These are phyloP conservation scores for Drosophila nannoptera DNA, from an alignment of 1,140 invertebrate genomes.

Conservation along the genomic window DNA sequence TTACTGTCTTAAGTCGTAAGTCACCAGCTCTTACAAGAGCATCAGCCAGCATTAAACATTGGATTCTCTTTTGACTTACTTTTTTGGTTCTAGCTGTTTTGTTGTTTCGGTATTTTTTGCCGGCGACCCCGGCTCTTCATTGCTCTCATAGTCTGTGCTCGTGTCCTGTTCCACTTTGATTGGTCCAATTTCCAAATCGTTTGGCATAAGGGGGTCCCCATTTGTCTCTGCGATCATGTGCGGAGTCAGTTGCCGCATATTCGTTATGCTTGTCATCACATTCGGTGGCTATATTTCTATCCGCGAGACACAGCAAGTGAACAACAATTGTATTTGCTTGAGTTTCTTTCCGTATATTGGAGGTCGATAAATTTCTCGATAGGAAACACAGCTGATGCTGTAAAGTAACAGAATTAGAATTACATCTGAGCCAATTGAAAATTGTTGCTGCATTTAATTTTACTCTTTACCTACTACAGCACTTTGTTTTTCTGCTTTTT, in stretches of 20 bases:
- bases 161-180: constrained; percentile 4
- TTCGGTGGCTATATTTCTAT: background rate
- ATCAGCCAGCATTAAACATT: no score
- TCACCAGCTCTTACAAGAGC: no score
- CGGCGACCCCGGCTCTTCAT: constrained; percentile 3
- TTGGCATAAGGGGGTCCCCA: background rate
- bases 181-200: constrained; percentile 8
- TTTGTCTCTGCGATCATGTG: background rate
- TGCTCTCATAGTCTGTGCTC: constrained; percentile 9
- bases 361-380: constrained; percentile 7
- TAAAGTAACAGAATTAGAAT: background rate
- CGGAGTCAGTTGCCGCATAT: background rate
- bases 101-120: background rate
- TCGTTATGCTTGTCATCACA: background rate
- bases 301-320: background rate
- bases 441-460: no score
- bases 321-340: background rate
- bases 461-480: no score
- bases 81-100: background rate
- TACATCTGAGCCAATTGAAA: no score
- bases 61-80: background rate
- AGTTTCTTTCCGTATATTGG: background rate
- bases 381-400: background rate
- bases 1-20: background rate
- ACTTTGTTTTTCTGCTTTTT: no score